Conservation (phyloP, 2,113 vertebrate genomes). For the Protomyctophum bolini region DNA sequence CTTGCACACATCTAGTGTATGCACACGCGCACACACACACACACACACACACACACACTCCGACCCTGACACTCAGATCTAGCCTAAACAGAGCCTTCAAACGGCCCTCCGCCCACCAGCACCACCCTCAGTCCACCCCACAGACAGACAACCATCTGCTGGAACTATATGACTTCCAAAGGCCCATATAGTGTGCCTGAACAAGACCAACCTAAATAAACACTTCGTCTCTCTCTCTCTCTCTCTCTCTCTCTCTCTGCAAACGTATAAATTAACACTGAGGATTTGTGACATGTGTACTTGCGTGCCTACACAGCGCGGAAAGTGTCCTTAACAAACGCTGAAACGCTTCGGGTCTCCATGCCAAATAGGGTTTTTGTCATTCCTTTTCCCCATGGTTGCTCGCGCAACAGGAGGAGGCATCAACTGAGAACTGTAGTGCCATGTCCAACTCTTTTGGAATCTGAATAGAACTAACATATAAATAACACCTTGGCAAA, state of each 20-base stretch:
- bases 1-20: neutral
- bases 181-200: neutral
- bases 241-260: neutral
- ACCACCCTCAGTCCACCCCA: slow-evolving; percentile 3
- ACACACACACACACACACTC: neutral
- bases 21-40: neutral
- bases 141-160: slow-evolving; percentile 41
- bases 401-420: neutral
- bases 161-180: neutral
- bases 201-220: slow-evolving; percentile 27
- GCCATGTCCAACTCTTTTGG: too few relatives aligned
- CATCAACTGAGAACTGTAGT: neutral
- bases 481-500: too few relatives aligned
- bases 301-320: too few relatives aligned
- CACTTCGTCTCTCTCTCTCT: neutral
- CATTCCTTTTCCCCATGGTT: neutral
- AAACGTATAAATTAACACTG: too few relatives aligned
- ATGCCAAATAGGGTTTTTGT: too few relatives aligned
- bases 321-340: too few relatives aligned
- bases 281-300: too few relatives aligned
- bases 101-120: neutral
- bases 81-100: slow-evolving; percentile 24
- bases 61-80: neutral
- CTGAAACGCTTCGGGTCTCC: neutral
- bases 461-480: too few relatives aligned